phyloP scores from a whole-genome alignment of 2,797 vertebrate species.

The Sternotherus odoratus region DNA sequence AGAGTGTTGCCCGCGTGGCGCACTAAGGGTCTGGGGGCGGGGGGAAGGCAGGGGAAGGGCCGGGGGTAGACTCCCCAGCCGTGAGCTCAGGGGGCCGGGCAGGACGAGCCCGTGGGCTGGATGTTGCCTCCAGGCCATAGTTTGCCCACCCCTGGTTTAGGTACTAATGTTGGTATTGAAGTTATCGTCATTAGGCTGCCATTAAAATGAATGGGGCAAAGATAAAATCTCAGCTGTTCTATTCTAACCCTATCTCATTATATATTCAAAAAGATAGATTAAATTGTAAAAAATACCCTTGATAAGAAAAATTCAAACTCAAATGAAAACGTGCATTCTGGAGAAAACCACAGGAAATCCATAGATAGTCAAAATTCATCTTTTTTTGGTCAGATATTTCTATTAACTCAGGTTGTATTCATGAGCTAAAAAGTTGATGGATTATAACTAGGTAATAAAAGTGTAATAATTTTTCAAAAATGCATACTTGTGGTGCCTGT shows the following conservation, averaged over 20 bases:
- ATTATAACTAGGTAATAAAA: not conserved
- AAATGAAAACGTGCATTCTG: not conserved
- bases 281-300: not conserved
- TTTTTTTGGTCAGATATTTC: not conserved
- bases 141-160: too few relatives aligned
- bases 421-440: not conserved
- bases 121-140: too few relatives aligned
- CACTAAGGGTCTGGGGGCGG: too few relatives aligned
- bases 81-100: too few relatives aligned
- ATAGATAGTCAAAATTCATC: not conserved
- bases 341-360: slow-evolving; percentile 28
- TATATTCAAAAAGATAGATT: not conserved
- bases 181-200: not conserved
- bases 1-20: too few relatives aligned
- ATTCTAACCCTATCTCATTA: not conserved
- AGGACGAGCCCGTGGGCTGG: too few relatives aligned
- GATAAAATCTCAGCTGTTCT: not conserved
- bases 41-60: too few relatives aligned
- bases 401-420: not conserved
- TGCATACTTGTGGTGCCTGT: not conserved
- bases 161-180: not conserved
- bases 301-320: not conserved
- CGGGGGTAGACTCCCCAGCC: too few relatives aligned
- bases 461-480: not conserved
- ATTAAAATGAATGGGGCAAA: slow-evolving; percentile 8